Evolutionary conservation across 2,113 vertebrate genomes (phyloP).

Genomic region (Benitochromis conjunctus): DNA sequence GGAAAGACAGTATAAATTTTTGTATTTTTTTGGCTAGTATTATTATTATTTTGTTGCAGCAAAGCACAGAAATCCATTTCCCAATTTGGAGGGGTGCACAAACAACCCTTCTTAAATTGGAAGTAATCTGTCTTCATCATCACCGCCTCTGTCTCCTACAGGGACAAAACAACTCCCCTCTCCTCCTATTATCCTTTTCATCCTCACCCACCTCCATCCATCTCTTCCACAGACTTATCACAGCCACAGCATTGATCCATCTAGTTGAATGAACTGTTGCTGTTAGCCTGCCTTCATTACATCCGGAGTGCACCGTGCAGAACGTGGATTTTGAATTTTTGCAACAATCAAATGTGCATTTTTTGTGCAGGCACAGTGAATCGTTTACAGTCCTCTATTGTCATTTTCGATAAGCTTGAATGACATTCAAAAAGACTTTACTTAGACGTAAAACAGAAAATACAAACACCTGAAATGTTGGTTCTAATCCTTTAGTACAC

Average conservation of each 20-base stretch:
- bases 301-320: not conserved
- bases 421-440: not conserved
- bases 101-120: not conserved
- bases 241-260: not conserved
- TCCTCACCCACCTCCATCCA: not conserved
- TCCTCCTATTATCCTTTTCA: not conserved
- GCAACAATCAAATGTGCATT: not conserved
- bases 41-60: not conserved
- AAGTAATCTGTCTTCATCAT: not conserved
- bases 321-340: not conserved
- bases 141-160: not conserved
- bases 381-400: not conserved
- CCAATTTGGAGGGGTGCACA: not conserved
- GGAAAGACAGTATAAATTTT: not conserved
- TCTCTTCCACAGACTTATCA: not conserved
- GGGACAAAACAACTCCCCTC: not conserved
- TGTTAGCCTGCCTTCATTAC: not conserved
- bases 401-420: not conserved
- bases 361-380: not conserved
- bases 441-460: not conserved
- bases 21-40: not conserved
- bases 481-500: not conserved
- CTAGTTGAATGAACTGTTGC: not conserved
- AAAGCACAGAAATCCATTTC: not conserved
- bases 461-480: not conserved